Conservation (phyloP, 2,113 vertebrate genomes). For the Percopsis transmontana region DNA sequence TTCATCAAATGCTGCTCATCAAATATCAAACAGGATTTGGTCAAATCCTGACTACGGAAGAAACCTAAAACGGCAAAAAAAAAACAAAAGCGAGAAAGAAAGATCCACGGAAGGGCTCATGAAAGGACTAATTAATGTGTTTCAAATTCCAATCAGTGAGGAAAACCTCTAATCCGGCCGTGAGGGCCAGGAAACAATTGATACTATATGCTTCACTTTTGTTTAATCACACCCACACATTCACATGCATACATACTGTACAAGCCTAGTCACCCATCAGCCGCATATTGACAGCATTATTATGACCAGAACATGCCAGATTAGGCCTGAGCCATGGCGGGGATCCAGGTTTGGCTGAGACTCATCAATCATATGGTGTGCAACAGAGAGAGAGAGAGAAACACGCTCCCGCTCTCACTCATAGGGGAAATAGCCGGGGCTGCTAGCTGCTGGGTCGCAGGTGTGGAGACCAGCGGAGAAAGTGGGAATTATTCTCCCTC, state of each 20-base stretch:
- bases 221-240: slow-evolving; percentile 24
- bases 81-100: slow-evolving; percentile 24
- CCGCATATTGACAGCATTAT: slow-evolving; percentile 74
- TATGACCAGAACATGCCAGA: slow-evolving; percentile 75
- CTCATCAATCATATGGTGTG: slow-evolving; percentile 71
- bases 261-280: slow-evolving; percentile 42
- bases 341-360: slow-evolving; percentile 61
- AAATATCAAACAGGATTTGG: slow-evolving; percentile 74
- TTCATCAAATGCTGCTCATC: slow-evolving; percentile 73
- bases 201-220: slow-evolving; percentile 50
- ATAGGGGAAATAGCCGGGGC: slow-evolving; percentile 35
- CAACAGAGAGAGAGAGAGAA: slow-evolving; percentile 19
- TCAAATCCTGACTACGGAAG: slow-evolving; percentile 41
- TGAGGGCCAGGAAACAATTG: no score
- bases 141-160: slow-evolving; percentile 58
- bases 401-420: background rate
- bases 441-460: slow-evolving; percentile 70
- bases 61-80: slow-evolving; percentile 53
- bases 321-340: slow-evolving; percentile 62
- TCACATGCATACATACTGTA: slow-evolving; percentile 19
- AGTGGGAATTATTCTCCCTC: slow-evolving; percentile 66
- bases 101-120: slow-evolving; percentile 49
- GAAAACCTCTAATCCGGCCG: slow-evolving; percentile 56
- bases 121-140: slow-evolving; percentile 64
- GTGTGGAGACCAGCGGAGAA: slow-evolving; percentile 63